phyloP scores from a whole-genome alignment of 2,113 vertebrate species.

The Daubentonia madagascariensis region DNA sequence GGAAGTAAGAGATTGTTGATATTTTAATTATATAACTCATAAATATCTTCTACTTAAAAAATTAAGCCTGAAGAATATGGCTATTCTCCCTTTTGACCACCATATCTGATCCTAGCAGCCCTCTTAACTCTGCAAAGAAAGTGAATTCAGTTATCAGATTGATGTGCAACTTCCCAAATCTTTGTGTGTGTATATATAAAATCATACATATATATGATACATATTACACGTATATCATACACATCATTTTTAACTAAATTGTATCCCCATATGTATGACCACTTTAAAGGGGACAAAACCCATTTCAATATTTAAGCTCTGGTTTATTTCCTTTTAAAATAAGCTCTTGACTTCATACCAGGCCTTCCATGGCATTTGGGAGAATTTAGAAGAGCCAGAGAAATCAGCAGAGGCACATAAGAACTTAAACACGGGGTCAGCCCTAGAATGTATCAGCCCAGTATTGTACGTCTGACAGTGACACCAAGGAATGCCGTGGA shows the following conservation, averaged over 20 bases:
- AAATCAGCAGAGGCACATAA: not conserved
- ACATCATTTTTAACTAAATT: slow-evolving; percentile 5
- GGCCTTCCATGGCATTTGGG: not conserved
- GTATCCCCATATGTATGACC: not conserved
- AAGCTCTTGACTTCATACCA: not conserved
- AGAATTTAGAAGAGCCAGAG: not conserved
- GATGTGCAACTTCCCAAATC: not conserved
- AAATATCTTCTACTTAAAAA: not conserved
- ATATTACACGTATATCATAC: not conserved
- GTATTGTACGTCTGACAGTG: not conserved
- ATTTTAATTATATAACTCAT: not conserved
- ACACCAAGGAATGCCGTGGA: not conserved
- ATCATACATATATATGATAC: not conserved
- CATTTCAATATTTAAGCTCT: slow-evolving; percentile 15
- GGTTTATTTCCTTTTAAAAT: slow-evolving; percentile 21
- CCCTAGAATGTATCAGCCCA: not conserved
- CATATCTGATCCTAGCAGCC: not conserved
- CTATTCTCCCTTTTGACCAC: not conserved
- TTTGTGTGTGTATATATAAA: not conserved
- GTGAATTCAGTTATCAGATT: not conserved
- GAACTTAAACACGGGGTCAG: not conserved
- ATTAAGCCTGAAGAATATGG: not conserved
- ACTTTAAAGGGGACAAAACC: not conserved
- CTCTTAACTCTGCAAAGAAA: not conserved
- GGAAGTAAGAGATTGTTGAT: not conserved